Evolutionary conservation across 2,888 invertebrate species (phyloP).

Genomic region (Smittia sp.): DNA sequence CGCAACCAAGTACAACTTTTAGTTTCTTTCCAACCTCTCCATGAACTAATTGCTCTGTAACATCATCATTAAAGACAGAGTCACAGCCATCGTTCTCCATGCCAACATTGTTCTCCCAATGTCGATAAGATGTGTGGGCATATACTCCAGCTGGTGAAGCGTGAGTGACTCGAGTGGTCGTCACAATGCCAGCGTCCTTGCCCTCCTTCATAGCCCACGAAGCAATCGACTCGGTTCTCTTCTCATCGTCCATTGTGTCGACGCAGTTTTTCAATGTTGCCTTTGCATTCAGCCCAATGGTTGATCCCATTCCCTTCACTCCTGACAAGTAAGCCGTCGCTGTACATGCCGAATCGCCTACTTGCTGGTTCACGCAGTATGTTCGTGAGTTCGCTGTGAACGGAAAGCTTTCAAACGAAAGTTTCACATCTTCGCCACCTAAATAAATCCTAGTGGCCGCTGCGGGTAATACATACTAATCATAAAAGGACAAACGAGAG

Average conservation of each 20-base stretch:
- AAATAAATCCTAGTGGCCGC: constrained; percentile 63
- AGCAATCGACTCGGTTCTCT: constrained; percentile 66
- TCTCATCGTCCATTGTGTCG: constrained; percentile 56
- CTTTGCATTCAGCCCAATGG: constrained; percentile 69
- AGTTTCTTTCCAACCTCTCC: constrained; percentile 65
- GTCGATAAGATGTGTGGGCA: constrained; percentile 57
- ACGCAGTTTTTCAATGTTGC: constrained; percentile 64
- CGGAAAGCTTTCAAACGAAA: constrained; percentile 75
- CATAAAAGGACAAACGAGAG: constrained; percentile 58
- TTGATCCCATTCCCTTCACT: constrained; percentile 73
- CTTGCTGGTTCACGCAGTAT: constrained; percentile 67
- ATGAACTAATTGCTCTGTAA: constrained; percentile 67
- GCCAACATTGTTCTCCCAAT: constrained; percentile 65
- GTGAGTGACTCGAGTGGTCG: constrained; percentile 75
- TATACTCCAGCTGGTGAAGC: constrained; percentile 70
- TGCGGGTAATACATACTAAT: constrained; percentile 60
- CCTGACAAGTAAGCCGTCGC: constrained; percentile 76
- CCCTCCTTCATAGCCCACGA: constrained; percentile 68
- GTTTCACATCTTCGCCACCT: constrained; percentile 70
- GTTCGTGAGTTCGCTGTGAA: constrained; percentile 69
- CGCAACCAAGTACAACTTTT: constrained; percentile 58
- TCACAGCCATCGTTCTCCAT: constrained; percentile 48
- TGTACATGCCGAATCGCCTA: constrained; percentile 77
- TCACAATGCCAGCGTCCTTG: constrained; percentile 66
- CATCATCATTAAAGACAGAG: constrained; percentile 60